Evolutionary conservation across 2,113 vertebrate species (phyloP).

Genomic region (Gallinago media): DNA sequence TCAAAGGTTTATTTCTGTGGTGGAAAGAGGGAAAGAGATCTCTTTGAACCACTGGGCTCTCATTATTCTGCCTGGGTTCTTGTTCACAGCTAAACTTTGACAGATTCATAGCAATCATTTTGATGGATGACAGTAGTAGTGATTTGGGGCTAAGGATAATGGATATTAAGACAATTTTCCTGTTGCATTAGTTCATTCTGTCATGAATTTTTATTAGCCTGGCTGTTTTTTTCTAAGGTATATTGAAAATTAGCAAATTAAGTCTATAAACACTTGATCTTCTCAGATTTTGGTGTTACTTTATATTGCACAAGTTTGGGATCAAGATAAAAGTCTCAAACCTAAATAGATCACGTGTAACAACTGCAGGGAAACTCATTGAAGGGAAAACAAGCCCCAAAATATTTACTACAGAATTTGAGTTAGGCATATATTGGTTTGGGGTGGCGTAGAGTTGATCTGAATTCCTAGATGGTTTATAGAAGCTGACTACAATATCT

Average conservation of each 20-base stretch:
- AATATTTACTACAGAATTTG: neutral
- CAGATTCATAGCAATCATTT: neutral
- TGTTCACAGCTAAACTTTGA: neutral
- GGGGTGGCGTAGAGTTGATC: neutral
- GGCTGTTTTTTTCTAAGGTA: neutral
- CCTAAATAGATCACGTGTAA: neutral
- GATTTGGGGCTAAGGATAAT: neutral
- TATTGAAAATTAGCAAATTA: neutral
- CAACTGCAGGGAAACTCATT: neutral
- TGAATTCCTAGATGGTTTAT: neutral
- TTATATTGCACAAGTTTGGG: neutral
- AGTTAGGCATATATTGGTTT: neutral
- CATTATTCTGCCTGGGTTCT: neutral
- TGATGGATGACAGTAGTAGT: neutral
- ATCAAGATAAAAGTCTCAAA: neutral
- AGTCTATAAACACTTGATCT: neutral
- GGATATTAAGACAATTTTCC: neutral
- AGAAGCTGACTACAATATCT: neutral
- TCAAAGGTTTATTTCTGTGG: neutral
- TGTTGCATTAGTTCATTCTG: neutral
- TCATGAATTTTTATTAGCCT: neutral
- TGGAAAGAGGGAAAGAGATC: neutral
- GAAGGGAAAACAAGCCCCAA: neutral
- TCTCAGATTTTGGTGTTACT: neutral
- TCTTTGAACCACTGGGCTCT: neutral